Base-by-base conservation (phyloP, 2,888 invertebrate genomes). In the Cryptosula pallasiana region DNA sequence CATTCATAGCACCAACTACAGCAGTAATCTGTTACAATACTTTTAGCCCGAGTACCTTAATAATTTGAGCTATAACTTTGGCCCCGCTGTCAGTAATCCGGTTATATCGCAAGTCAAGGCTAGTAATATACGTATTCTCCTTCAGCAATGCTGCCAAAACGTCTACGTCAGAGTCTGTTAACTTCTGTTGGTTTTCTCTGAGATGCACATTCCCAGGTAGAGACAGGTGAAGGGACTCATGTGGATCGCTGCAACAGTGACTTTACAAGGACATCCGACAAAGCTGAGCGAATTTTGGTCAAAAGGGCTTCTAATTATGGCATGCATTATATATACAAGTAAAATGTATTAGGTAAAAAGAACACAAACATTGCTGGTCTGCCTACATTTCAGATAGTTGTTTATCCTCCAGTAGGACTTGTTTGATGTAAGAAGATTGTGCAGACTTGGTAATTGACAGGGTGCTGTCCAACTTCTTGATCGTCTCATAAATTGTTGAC, bases 61-160 rank as follows among this genome's bases (percentile, higher is more conserved):
- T 69, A 32, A 83, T 76, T 71, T 79, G 76, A 1, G 79, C 83
- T 1, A 84, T 73, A 36, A 76, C 72, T 35, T 75, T 74, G 2
- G 81, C 80, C 5, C 84, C 84, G 71, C 77, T 76, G 73, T 84
- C 82, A 35, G 81, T 80, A 63, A 85, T 80, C 71, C 81, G 77
- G 76, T 84, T 85, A 75, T 81, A 85, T 20, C 84, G 77, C 0
- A 84, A 78, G 71, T 84, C 83, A 3, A 84, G 71, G 71, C 79
- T 78, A 3, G 78, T 76, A 27, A 84, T 78, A 75, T 76, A 81
- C 0, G 75, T 73, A 74, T 82, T 81, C 54, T 78, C 78, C 58
- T 77, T 76, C 29, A 84, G 77, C n/a, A 79, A 75, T 72, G 78
- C 78, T 74, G 76, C 80, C 1, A 84, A 73, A 0, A 78, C 75